A percentile compares a stretch with the other conserved stretches of the same genome.
Conservation (phyloP, 2,888 invertebrate species). For the Gymnoscelis rufifasciata region DNA sequence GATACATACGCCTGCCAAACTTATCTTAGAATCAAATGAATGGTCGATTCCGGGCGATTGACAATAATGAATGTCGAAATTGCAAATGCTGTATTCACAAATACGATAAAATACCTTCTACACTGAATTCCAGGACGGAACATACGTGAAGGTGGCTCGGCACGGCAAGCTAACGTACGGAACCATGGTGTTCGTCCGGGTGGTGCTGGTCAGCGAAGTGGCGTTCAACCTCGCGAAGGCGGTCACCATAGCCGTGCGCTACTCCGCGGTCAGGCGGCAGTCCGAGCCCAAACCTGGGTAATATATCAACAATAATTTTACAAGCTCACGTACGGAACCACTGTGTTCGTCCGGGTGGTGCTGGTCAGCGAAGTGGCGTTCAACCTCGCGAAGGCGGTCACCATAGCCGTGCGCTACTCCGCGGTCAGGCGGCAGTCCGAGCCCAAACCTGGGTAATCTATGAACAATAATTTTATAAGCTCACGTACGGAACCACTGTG, state of each 20-base stretch:
- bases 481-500: constrained; percentile 29
- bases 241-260: constrained; percentile 91
- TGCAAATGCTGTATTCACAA: no score
- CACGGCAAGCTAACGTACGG: constrained; percentile 89
- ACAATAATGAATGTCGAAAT: no score
- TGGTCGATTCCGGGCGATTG: no score
- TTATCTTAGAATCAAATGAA: no score
- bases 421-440: constrained; percentile 93
- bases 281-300: constrained; percentile 89
- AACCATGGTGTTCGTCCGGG: constrained; percentile 94
- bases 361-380: constrained; percentile 87
- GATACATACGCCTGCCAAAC: no score
- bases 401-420: constrained; percentile 94
- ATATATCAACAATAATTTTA: no score
- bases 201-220: constrained; percentile 86
- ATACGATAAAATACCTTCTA: no score
- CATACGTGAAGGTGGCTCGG: constrained; percentile 86
- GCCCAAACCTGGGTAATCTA: constrained; percentile 83
- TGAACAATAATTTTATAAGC: no score
- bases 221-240: constrained; percentile 86
- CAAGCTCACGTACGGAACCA: constrained; percentile 89
- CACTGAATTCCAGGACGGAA: constrained; percentile 88
- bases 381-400: constrained; percentile 88
- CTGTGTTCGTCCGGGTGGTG: constrained; percentile 94
- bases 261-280: constrained; percentile 93